A percentile compares a stretch with the other conserved stretches of the same genome.
These are phyloP conservation scores for Trissonchulus latispiculum DNA, from an alignment of 2,888 invertebrate species.

Conservation along the genomic window DNA sequence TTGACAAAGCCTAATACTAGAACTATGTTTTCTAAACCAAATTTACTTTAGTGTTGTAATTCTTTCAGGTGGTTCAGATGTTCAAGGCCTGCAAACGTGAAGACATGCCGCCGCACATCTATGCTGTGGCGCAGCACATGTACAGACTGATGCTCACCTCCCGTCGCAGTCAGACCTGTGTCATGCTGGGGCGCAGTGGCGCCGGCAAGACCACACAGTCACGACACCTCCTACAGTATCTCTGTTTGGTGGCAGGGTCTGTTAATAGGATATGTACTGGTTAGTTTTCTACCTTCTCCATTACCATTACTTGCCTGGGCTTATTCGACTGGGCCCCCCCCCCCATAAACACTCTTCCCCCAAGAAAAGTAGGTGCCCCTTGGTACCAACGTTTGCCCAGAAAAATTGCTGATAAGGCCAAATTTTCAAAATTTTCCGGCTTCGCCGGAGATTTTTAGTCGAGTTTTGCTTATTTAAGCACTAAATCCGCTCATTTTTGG, in stretches of 20 bases:
- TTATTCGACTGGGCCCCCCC: too few relatives aligned
- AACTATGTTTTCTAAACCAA: conserved; percentile 19
- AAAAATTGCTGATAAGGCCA: too few relatives aligned
- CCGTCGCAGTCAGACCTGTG: conserved; percentile 75
- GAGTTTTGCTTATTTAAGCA: too few relatives aligned
- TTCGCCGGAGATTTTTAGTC: too few relatives aligned
- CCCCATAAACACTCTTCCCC: too few relatives aligned
- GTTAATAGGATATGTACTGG: conserved; percentile 58
- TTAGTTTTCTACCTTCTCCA: too few relatives aligned
- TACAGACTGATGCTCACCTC: conserved; percentile 79
- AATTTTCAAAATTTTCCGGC: too few relatives aligned
- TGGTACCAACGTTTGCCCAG: too few relatives aligned
- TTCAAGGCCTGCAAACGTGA: conserved; percentile 84
- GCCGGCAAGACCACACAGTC: conserved; percentile 80
- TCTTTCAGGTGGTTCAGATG: conserved; percentile 81
- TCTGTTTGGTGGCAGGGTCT: conserved; percentile 66
- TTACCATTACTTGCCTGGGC: too few relatives aligned
- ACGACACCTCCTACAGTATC: conserved; percentile 74
- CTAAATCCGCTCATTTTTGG: too few relatives aligned
- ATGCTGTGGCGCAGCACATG: conserved; percentile 80
- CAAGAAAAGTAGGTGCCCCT: too few relatives aligned
- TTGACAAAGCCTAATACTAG: too few relatives aligned
- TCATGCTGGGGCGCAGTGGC: conserved; percentile 73
- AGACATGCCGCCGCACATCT: conserved; percentile 93
- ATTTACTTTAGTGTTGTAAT: conserved; percentile 55